Conservation (phyloP, 1,140 invertebrate species). For the Cherax quadricarinatus region DNA sequence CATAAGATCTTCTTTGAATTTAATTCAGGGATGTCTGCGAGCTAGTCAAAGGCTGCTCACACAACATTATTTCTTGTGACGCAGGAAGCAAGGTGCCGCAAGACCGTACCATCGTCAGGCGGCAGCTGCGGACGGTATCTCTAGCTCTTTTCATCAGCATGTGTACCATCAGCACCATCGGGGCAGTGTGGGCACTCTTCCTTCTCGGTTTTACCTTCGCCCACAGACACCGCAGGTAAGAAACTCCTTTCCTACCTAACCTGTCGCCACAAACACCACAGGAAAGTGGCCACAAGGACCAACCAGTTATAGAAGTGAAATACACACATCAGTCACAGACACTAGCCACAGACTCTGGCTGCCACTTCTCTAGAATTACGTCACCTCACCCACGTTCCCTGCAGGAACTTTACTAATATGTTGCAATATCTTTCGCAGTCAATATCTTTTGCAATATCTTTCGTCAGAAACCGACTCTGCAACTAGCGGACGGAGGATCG, state of each 20-base stretch:
- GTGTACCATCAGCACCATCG: conserved; percentile 90
- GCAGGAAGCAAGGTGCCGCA: conserved; percentile 89
- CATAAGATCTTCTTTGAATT: no score
- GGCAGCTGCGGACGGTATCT: conserved; percentile 89
- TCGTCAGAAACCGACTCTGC: no score
- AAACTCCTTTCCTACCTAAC: not conserved
- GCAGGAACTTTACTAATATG: no score
- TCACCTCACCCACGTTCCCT: no score
- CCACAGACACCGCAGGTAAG: conserved; percentile 91
- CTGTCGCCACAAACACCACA: not conserved
- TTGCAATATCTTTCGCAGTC: no score
- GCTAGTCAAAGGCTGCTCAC: no score
- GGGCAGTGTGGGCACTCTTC: conserved; percentile 88
- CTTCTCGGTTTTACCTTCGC: conserved; percentile 94
- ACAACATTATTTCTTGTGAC: not conserved
- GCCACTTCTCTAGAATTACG: no score
- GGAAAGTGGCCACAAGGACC: not conserved
- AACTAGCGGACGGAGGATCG: no score
- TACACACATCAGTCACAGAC: not conserved
- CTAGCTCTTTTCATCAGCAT: conserved; percentile 92
- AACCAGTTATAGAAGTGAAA: not conserved
- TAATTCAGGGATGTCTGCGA: no score
- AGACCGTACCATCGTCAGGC: conserved; percentile 92
- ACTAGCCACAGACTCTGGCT: not conserved
- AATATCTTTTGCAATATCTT: no score